Evolutionary conservation across 92 coral and sea anemone genomes (phyloP).

Genomic region (Palythoa grandiflora): DNA sequence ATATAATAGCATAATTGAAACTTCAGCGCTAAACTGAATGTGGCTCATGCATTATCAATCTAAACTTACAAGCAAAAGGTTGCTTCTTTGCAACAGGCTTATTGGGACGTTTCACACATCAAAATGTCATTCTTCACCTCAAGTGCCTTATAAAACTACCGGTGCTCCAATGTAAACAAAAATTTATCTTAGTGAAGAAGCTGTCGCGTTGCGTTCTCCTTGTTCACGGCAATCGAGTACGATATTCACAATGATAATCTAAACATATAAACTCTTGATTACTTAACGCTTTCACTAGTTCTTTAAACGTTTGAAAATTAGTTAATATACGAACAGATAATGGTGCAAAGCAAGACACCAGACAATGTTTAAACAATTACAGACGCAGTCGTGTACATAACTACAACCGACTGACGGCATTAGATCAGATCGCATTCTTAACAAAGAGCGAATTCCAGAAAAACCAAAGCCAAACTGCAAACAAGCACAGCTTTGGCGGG

Average conservation of each 20-base stretch:
- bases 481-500: neutral
- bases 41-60: neutral
- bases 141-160: neutral
- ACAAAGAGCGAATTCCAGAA: neutral
- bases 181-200: neutral
- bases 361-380: neutral
- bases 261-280: neutral
- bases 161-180: conserved; percentile 26
- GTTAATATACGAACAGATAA: neutral
- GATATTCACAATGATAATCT: neutral
- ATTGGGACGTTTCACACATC: neutral
- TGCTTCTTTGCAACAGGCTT: neutral
- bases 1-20: neutral
- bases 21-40: neutral
- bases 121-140: conserved; percentile 9
- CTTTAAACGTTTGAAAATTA: neutral
- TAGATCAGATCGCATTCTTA: neutral
- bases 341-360: neutral
- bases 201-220: neutral
- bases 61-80: neutral
- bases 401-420: neutral
- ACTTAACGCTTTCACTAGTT: neutral
- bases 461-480: neutral
- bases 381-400: neutral
- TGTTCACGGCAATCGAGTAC: neutral